Percentiles rank a stretch among this genome's conserved stretches.
These are phyloP conservation scores for Carduelis carduelis DNA, from an alignment of 2,797 vertebrate genomes.

Conservation along the genomic window DNA sequence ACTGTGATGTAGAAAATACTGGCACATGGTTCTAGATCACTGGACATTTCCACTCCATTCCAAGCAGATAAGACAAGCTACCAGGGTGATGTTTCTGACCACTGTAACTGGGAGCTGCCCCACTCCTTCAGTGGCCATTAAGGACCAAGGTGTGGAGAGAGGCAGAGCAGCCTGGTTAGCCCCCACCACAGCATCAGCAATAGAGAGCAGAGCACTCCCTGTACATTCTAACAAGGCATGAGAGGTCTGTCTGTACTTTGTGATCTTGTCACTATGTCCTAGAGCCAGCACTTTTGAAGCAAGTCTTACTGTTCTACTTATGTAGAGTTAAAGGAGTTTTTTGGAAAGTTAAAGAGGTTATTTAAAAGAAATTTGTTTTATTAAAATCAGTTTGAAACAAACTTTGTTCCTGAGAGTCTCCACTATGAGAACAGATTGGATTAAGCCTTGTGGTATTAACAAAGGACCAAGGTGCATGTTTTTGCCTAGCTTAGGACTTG, in stretches of 20 bases:
- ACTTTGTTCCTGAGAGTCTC: conserved; percentile 39
- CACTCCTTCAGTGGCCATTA: neutral
- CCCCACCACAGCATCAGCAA: neutral
- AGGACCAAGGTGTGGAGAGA: neutral
- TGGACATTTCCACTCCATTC: neutral
- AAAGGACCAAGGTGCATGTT: neutral
- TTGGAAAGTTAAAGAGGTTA: neutral
- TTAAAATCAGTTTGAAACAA: conserved; percentile 49
- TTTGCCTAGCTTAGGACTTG: neutral
- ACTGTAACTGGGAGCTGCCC: neutral
- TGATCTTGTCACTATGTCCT: neutral
- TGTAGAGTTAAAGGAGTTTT: neutral
- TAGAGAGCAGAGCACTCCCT: neutral
- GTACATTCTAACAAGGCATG: neutral
- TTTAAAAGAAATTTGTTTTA: conserved; percentile 38
- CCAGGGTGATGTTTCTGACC: neutral
- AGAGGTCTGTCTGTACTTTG: neutral
- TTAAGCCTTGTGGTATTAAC: neutral
- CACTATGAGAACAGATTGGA: neutral
- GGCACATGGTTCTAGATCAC: neutral
- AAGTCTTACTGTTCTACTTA: neutral
- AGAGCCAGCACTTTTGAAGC: neutral
- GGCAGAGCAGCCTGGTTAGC: neutral
- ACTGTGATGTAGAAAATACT: accelerated
- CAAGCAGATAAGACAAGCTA: neutral